Base-by-base conservation (phyloP, 2,888 invertebrate species). In the Sinodicranocentrus sp. region DNA sequence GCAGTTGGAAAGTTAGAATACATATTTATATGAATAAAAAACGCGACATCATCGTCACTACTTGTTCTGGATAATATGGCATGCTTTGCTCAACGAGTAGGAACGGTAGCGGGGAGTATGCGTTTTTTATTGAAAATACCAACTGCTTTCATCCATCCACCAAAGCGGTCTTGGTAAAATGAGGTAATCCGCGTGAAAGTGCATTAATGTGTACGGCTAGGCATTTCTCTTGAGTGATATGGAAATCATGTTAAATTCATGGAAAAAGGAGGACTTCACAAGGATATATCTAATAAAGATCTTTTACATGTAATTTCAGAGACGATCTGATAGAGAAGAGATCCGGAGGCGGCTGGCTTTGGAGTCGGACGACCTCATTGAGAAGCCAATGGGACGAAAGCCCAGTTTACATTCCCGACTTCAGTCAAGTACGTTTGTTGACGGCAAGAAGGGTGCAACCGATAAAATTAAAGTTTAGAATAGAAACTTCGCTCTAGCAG, bases 321-420 rank as follows among this genome's bases (percentile, higher is more conserved):
- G 96, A 91, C 94, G 95, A 89, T 97, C 96, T 93, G 97, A 97
- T 90, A 93, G 97, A 76, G 97, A 98, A 91, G 97, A 97, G 91
- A 97, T 98, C 89, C 93, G 97, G 10, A 93, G 95, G 89, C 93
- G 97, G 84, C 92, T 98, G 90, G 97, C 97, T 1, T 63, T 82
- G 68, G 95, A 94, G 96, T 91, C 94, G 95, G 90, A 97, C 96
- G 93, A 97, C 90, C 93, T 94, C 89, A 92, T 93, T 89, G 90
- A 90, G 67, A 91, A 90, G 82, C 94, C 95, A 87, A 92, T 95
- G 48, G 94, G 95, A 86, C 93, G 95, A 89, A 97, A 97, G 91
- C 96, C 97, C 19, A 96, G 95, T 90, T 93, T 97, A 89, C 96
- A 97, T 90, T 94, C 97, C 86, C 92, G 97, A 89, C 93, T 97